phyloP scores from a whole-genome alignment of 1,140 invertebrate genomes.

The Phocides pigmalion region DNA sequence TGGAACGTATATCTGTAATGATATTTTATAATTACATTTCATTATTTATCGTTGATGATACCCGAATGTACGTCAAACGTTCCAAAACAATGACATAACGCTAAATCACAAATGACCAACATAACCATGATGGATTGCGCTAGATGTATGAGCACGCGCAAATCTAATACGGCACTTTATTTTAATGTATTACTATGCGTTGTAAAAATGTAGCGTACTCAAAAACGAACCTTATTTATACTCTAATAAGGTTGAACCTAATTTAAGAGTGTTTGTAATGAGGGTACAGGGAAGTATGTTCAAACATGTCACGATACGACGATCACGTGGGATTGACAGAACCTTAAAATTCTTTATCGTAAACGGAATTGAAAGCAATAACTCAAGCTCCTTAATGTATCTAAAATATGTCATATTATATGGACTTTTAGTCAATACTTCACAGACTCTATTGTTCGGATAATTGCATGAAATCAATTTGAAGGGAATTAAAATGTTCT shows the following conservation, averaged over 20 bases:
- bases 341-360: constrained; percentile 20
- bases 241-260: neutral
- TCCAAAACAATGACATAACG: constrained; percentile 44
- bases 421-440: neutral
- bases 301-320: constrained; percentile 32
- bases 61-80: constrained; percentile 34
- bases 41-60: constrained; percentile 22
- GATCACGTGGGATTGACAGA: constrained; percentile 1
- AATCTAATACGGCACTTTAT: constrained; percentile 46
- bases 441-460: constrained; percentile 13
- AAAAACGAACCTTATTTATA: constrained; percentile 11
- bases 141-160: constrained; percentile 46
- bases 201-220: constrained; percentile 11
- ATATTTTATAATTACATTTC: neutral
- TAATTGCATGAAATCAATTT: too few relatives aligned
- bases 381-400: constrained; percentile 4
- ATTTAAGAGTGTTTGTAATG: neutral
- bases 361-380: constrained; percentile 7
- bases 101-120: constrained; percentile 46
- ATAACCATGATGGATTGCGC: constrained; percentile 49
- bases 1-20: constrained; percentile 15
- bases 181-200: constrained; percentile 17
- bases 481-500: too few relatives aligned
- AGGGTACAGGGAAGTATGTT: constrained; percentile 17
- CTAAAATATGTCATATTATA: constrained; percentile 4